Percentiles rank a stretch among this genome's conserved stretches.
phyloP scores from a whole-genome alignment of 2,113 vertebrate genomes.

The Micronisus gabar region DNA sequence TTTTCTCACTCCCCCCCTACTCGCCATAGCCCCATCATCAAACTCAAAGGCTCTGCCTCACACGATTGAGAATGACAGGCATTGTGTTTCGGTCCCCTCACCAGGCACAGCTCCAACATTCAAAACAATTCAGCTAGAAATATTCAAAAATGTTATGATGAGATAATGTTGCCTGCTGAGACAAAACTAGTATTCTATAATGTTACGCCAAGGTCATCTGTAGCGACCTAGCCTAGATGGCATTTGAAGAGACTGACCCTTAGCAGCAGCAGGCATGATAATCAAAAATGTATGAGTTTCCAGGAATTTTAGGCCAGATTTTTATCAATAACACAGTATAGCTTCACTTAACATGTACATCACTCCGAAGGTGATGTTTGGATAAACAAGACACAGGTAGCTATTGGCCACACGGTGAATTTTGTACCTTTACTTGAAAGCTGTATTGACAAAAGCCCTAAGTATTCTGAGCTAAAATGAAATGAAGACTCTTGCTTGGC shows the following conservation, averaged over 20 bases:
- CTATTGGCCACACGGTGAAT: not conserved
- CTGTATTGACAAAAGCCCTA: not conserved
- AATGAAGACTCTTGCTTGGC: not conserved
- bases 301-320: not conserved
- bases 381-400: rapidly evolving
- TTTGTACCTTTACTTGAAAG: not conserved
- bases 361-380: not conserved
- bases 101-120: conserved; percentile 29
- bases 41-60: not conserved
- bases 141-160: not conserved
- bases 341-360: rapidly evolving
- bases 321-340: not conserved
- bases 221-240: not conserved
- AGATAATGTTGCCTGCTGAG: conserved; percentile 37
- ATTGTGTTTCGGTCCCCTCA: not conserved
- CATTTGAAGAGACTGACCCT: not conserved
- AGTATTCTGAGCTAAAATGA: not conserved
- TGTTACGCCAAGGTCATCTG: not conserved
- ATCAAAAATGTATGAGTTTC: not conserved
- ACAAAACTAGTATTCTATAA: not conserved
- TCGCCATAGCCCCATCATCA: not conserved
- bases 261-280: not conserved
- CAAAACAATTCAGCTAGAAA: conserved; percentile 11
- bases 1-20: not conserved
- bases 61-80: conserved; percentile 12